Evolutionary conservation across 2,888 invertebrate genomes (phyloP), one percentile per base, ranked within the genome.

Genomic region (Hedya salicella): DNA sequence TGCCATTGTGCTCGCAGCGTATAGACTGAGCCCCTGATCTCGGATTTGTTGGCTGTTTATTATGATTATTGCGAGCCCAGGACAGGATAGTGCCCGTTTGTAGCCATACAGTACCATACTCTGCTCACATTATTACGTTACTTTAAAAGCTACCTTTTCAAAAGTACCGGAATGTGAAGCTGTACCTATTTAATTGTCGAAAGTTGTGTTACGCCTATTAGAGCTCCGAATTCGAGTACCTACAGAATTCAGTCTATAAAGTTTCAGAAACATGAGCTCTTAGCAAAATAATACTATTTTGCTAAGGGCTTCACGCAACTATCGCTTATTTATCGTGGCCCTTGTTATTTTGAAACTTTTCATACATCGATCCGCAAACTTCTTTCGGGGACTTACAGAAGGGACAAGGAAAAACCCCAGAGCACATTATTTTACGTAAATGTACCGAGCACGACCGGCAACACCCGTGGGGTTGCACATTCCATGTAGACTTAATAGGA

Each of bases 41-140:
- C 65, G 60, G 61, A 48, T 59, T 62, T 64, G 65, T 60, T 49
- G 56, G 62, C 65, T 44, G 66, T 70, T 71, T 71, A 69, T 70
- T 69, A 71, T 70, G 54, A 70, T 69, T 60, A 68, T 69, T 69
- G 64, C 54, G 62, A 67, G 62, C 48, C 48, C 60, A 59, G 56
- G 63, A 57, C 40, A 65, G 63, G 49, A 62, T 60, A 53, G 59
- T 60, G 65, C 52, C 42, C 60, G 36, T 60, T 59, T 60, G 52
- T 36, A 52, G 50, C 42, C 32, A 44, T 52, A 59, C 36, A 52
- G 25, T 42, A 17, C 44, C 52, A 52, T 65, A 52, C 19, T 46
- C 17, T 32, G 16, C 16, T 30, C 52, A 44, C n/a, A 32, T 52
- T 52, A 61, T 25, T 62, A 40, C 50, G 9, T 36, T 59, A 48